Percentiles rank a stretch among this genome's conserved stretches.
These are phyloP conservation scores for Actinia equina DNA, from an alignment of 64 coral and sea anemone genomes.

Conservation along the genomic window DNA sequence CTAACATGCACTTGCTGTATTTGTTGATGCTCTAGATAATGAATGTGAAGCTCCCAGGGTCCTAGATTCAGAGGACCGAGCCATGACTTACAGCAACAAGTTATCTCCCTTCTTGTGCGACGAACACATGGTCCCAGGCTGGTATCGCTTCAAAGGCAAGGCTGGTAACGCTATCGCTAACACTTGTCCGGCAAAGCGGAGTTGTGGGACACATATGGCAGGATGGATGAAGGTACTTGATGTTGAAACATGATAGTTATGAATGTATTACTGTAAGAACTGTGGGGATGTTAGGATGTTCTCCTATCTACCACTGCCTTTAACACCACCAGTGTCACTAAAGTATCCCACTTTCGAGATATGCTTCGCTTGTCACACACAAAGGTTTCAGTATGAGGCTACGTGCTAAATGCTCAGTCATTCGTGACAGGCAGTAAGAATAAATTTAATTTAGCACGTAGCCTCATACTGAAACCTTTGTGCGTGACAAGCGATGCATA, in stretches of 20 bases:
- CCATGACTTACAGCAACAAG: background rate
- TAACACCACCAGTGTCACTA: too few relatives aligned
- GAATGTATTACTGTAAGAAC: too few relatives aligned
- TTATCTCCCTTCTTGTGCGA: background rate
- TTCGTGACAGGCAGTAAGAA: too few relatives aligned
- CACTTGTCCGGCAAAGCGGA: background rate
- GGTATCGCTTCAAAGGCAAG: background rate
- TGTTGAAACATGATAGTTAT: background rate
- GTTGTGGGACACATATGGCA: background rate
- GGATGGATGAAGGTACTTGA: slow-evolving; percentile 5
- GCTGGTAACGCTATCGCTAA: slow-evolving; percentile 5
- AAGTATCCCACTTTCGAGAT: too few relatives aligned
- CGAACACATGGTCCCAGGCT: background rate
- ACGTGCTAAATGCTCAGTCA: too few relatives aligned
- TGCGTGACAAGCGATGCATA: too few relatives aligned
- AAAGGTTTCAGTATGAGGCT: too few relatives aligned
- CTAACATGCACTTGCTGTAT: background rate
- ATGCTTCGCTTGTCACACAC: too few relatives aligned
- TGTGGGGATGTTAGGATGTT: too few relatives aligned
- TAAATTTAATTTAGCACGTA: too few relatives aligned
- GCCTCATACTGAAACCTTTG: too few relatives aligned
- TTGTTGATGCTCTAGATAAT: background rate
- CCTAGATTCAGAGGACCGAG: background rate
- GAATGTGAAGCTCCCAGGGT: background rate
- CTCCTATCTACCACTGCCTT: too few relatives aligned